Conservation (phyloP, 1,140 invertebrate species). For the Leptopilina clavipes region DNA sequence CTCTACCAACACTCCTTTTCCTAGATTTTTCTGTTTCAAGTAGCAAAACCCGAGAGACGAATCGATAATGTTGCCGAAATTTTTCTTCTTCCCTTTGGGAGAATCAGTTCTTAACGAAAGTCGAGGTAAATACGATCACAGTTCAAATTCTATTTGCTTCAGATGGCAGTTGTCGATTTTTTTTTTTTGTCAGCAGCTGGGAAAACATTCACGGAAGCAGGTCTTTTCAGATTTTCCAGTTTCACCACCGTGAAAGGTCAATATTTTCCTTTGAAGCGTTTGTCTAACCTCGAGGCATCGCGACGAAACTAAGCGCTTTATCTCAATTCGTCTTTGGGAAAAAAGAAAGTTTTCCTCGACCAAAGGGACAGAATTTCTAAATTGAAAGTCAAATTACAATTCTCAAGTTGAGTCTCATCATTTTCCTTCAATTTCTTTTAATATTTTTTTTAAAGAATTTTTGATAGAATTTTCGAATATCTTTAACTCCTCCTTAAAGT, state of each 20-base stretch:
- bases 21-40: neutral
- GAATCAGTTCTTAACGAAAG: neutral
- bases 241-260: conserved; percentile 33
- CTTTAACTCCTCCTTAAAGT: neutral
- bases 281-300: conserved; percentile 1
- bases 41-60: neutral
- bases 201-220: conserved; percentile 13
- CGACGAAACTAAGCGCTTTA: conserved; percentile 18
- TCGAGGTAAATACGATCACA: neutral
- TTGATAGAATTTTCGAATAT: conserved; percentile 2
- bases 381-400: conserved; percentile 30
- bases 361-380: neutral
- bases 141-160: conserved; percentile 5
- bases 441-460: neutral
- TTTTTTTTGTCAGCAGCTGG: conserved; percentile 32
- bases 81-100: neutral
- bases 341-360: neutral
- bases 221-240: conserved; percentile 31
- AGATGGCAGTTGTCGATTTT: conserved; percentile 19
- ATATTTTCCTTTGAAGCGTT: conserved; percentile 43
- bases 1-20: neutral
- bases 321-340: conserved; percentile 34
- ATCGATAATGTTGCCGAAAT: conserved; percentile 1
- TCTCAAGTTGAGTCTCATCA: conserved; percentile 33
- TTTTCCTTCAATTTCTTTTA: neutral